phyloP scores from a whole-genome alignment of 2,797 vertebrate genomes.

The Cossypha caffra region DNA sequence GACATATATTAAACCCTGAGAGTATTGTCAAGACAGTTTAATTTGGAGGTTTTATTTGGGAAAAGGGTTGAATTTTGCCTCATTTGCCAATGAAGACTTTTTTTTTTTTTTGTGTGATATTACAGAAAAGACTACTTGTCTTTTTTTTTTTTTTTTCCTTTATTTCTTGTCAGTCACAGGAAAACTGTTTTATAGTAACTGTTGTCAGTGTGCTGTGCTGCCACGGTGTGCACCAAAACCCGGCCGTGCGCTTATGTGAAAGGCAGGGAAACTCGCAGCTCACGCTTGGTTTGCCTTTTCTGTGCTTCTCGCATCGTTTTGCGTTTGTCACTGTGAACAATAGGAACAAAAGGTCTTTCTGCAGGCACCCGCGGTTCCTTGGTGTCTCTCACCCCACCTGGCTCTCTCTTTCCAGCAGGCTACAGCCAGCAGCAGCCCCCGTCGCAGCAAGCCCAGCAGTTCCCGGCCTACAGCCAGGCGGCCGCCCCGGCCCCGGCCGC shows the following conservation, averaged over 20 bases:
- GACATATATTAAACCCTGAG: background rate
- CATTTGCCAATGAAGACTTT: background rate
- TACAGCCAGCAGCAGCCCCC: constrained; percentile 87
- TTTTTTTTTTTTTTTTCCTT: background rate
- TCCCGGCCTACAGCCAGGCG: constrained; percentile 89
- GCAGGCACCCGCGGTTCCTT: fast-evolving
- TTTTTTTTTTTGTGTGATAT: background rate
- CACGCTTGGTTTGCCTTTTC: background rate
- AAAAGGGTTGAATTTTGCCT: background rate
- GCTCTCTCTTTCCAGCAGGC: constrained; percentile 78
- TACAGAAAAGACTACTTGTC: background rate
- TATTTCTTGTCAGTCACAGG: background rate
- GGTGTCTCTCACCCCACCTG: background rate
- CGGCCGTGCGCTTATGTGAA: background rate
- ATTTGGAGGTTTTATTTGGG: background rate
- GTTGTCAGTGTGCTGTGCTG: background rate
- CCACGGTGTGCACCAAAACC: background rate
- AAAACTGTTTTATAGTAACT: background rate
- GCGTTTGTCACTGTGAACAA: background rate
- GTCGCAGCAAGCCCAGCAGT: constrained; percentile 86
- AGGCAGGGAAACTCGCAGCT: background rate
- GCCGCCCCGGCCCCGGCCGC: constrained; percentile 79
- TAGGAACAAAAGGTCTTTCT: background rate
- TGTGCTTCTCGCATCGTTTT: background rate
- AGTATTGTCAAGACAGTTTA: background rate